Evolutionary conservation across 1,140 invertebrate genomes (phyloP).

Genomic region (Sesamia nonagrioides): DNA sequence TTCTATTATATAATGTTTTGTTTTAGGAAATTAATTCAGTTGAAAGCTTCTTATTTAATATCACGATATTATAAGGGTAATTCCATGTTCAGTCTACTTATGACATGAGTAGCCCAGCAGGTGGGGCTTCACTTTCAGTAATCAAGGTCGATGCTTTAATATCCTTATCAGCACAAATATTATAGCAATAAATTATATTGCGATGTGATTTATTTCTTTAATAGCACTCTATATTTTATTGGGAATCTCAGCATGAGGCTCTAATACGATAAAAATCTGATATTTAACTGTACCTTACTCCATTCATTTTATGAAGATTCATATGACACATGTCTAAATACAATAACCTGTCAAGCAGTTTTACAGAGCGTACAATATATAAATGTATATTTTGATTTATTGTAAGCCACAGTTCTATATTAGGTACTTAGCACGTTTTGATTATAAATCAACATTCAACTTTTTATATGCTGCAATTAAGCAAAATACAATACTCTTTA

Average conservation of each 20-base stretch:
- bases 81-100: not conserved
- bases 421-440: not conserved
- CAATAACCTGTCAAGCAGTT: not conserved
- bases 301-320: not conserved
- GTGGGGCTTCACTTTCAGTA: not conserved
- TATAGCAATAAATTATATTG: slow-evolving; percentile 1
- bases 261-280: not conserved
- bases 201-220: slow-evolving; percentile 11
- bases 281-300: not conserved
- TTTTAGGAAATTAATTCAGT: too few relatives aligned
- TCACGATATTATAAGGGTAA: too few relatives aligned
- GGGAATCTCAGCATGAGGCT: not conserved
- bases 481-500: too few relatives aligned
- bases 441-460: not conserved
- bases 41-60: too few relatives aligned
- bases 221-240: not conserved
- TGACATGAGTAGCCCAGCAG: not conserved
- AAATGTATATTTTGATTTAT: slow-evolving; percentile 4
- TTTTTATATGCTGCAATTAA: too few relatives aligned
- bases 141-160: not conserved
- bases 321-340: not conserved
- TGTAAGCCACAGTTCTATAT: not conserved
- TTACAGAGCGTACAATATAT: not conserved
- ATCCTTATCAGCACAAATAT: not conserved
- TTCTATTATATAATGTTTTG: too few relatives aligned